phyloP scores from a whole-genome alignment of 1,140 invertebrate species.

The Pseudomyrmex cubaensis region DNA sequence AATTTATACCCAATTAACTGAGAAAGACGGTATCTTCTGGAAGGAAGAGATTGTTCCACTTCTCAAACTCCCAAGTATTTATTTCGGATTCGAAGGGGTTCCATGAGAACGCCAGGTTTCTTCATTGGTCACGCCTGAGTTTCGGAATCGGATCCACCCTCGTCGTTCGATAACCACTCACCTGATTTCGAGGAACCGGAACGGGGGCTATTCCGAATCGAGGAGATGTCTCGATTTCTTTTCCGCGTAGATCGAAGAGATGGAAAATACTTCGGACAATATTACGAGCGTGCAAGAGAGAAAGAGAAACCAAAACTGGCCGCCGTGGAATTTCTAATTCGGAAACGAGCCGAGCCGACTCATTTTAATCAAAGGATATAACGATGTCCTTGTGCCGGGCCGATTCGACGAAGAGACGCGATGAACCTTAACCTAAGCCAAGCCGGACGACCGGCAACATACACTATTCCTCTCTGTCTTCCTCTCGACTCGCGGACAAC shows the following conservation, averaged over 20 bases:
- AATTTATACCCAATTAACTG: conserved; percentile 79
- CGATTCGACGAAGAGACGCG: conserved; percentile 35
- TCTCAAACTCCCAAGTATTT: conserved; percentile 45
- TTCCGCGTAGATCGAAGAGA: conserved; percentile 58
- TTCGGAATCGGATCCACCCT: conserved; percentile 65
- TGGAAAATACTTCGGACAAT: conserved; percentile 48
- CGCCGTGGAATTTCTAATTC: conserved; percentile 50
- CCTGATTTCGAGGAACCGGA: neutral
- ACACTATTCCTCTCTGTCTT: conserved; percentile 65
- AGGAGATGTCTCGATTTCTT: conserved; percentile 62
- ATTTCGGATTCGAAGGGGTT: conserved; percentile 58
- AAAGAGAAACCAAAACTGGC: neutral
- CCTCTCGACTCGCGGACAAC: conserved; percentile 17
- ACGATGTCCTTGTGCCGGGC: conserved; percentile 71
- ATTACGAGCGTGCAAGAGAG: conserved; percentile 1
- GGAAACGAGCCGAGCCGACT: conserved; percentile 19
- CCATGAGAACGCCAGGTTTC: conserved; percentile 15
- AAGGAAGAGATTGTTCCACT: conserved; percentile 27
- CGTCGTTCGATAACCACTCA: conserved; percentile 59
- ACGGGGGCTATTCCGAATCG: conserved; percentile 62
- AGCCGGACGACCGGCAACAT: conserved; percentile 60
- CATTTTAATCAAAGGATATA: conserved; percentile 73
- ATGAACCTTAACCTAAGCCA: conserved; percentile 71
- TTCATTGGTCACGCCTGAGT: conserved; percentile 59
- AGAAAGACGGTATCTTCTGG: conserved; percentile 43